A percentile compares a stretch with the other conserved stretches of the same genome.
These are phyloP conservation scores for Julus scanicus DNA, from an alignment of 2,888 invertebrate species.

Conservation along the genomic window DNA sequence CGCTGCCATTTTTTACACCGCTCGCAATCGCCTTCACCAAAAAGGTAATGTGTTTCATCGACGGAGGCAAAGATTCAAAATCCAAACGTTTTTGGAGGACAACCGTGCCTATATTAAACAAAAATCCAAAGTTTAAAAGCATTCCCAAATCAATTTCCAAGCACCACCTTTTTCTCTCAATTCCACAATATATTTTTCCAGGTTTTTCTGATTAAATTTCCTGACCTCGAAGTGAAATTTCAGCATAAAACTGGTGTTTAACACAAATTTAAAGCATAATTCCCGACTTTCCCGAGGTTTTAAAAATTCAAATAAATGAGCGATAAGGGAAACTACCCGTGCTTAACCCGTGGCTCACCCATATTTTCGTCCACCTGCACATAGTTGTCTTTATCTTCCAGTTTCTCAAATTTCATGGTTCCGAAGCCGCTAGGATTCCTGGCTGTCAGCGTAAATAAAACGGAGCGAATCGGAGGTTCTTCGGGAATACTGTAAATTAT, in stretches of 20 bases:
- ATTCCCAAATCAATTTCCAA: too few species aligned
- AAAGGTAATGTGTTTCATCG: constrained; percentile 48
- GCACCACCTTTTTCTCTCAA: too few species aligned
- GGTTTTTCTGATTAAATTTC: too few species aligned
- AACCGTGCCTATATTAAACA: constrained; percentile 73
- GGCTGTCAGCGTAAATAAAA: constrained; percentile 71
- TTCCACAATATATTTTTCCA: not conserved
- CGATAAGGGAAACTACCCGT: too few species aligned
- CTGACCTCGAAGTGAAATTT: too few species aligned
- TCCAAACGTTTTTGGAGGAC: constrained; percentile 79
- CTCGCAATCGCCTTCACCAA: constrained; percentile 64
- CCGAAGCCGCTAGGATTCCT: constrained; percentile 60
- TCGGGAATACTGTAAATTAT: constrained; percentile 78
- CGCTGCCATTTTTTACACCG: constrained; percentile 67
- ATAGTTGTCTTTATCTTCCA: constrained; percentile 61
- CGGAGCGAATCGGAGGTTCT: constrained; percentile 80
- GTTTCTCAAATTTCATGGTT: constrained; percentile 7
- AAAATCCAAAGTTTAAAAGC: not conserved
- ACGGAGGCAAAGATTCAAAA: constrained; percentile 75
- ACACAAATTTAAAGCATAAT: too few species aligned
- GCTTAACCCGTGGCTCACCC: constrained; percentile 13
- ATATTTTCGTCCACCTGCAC: constrained; percentile 63
- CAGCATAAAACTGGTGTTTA: too few species aligned
- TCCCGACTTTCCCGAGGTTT: too few species aligned
- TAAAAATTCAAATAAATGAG: too few species aligned